Evolutionary conservation across 1,140 invertebrate genomes (phyloP), one percentile per base, ranked within the genome.

Genomic region (Frieseomelitta varia): DNA sequence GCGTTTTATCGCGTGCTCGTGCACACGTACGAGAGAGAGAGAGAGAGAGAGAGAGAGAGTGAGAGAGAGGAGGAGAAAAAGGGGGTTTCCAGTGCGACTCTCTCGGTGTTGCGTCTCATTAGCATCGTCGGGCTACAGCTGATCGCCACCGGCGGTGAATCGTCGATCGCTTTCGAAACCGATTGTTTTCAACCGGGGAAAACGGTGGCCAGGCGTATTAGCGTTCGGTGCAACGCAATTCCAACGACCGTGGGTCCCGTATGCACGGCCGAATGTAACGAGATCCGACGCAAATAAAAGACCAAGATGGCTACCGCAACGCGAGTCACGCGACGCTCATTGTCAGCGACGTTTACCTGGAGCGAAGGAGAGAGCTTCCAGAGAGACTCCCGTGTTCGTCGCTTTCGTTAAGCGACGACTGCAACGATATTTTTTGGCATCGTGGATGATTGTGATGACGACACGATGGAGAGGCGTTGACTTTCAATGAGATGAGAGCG

Each of bases 251-350:
- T 12, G 68, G 27, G 34, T 68, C 39, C 39, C 69, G 65, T 21
- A 21, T 77, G n/a, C n/a, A 19, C 47, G 76, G 76, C 15, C 76
- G 76, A 77, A 53, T 53, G 76, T 78, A 78, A 78, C 65, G 19
- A 79, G 63, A 71, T 55, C 47, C 67, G 78, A 39, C 21, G 53
- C n/a, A 47, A 81, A 63, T 73, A 47, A 51, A 77, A 47, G 63
- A 51, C 0, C 51, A 24, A 34, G 27, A 15, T 12, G 78, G 78
- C 61, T 69, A 79, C 51, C 78, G 78, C 63, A 58, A 75, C 55
- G 39, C 67, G 80, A 76, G 72, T 74, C 80, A 76, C 58, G 67
- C 75, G 67, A 69, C n/a, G 47, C 47, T 47, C n/a, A 69, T 55
- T 4, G 65, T 53, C 51, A 61, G 58, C 12, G 58, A 61, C 24